Conservation (phyloP, 2,797 vertebrate genomes). For the Manis crassicaudata region DNA sequence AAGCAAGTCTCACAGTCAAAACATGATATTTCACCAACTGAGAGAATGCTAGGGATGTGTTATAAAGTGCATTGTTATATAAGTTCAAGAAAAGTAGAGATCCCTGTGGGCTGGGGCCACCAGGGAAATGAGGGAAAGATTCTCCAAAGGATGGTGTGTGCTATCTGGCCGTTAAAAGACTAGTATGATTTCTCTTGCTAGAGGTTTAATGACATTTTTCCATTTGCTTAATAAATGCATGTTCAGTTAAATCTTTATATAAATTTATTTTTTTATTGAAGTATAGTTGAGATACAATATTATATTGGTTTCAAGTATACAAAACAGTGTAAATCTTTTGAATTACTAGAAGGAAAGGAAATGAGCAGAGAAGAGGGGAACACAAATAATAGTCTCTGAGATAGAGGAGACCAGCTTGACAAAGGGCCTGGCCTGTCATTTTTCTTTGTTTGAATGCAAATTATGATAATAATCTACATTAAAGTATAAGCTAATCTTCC, state of each 20-base stretch:
- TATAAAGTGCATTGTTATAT: not conserved
- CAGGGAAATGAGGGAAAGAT: not conserved
- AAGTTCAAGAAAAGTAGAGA: not conserved
- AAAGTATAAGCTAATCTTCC: not conserved
- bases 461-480: not conserved
- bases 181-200: not conserved
- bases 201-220: not conserved
- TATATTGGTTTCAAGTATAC: no score
- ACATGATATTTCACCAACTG: not conserved
- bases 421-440: not conserved
- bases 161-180: not conserved
- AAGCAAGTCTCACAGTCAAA: not conserved
- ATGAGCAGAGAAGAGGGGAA: not conserved
- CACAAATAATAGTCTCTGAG: not conserved
- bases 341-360: not conserved
- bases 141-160: not conserved
- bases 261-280: no score
- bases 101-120: not conserved
- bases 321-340: not conserved
- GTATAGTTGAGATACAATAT: no score
- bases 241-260: not conserved
- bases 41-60: not conserved
- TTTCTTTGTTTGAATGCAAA: constrained; percentile 22
- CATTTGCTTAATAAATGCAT: not conserved
- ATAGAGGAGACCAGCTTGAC: not conserved